These are phyloP conservation scores for Microdon myrmicae DNA, from an alignment of 2,888 invertebrate genomes.

Conservation along the genomic window DNA sequence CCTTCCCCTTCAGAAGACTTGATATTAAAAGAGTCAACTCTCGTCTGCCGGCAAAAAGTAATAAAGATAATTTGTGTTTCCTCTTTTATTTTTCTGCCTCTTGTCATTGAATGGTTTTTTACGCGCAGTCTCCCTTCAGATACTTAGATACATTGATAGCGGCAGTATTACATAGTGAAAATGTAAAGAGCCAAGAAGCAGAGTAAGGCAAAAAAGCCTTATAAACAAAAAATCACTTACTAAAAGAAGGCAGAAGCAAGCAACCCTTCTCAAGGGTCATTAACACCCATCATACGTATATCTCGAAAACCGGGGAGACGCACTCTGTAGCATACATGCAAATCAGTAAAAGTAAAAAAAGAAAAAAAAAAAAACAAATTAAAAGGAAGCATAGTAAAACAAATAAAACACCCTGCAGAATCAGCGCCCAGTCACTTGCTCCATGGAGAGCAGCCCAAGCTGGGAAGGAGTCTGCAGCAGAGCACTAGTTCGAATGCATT, in stretches of 20 bases:
- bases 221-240: slow-evolving; percentile 6
- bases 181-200: no score
- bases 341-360: no score
- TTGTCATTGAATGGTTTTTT: background rate
- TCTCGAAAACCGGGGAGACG: no score
- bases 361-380: no score
- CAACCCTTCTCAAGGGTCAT: slow-evolving; percentile 33
- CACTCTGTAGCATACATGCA: no score
- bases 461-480: no score
- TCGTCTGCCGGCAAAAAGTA: slow-evolving; percentile 11
- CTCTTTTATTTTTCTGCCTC: slow-evolving; percentile 2
- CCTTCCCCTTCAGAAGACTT: background rate
- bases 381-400: no score
- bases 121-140: slow-evolving; percentile 19
- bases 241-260: slow-evolving; percentile 6
- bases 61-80: slow-evolving; percentile 25
- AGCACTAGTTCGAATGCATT: no score
- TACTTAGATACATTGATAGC: slow-evolving; percentile 3
- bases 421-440: no score
- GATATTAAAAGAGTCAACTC: slow-evolving; percentile 1
- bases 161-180: no score
- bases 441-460: no score
- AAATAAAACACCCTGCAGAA: no score
- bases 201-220: background rate
- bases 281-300: slow-evolving; percentile 39